A percentile compares a stretch with the other conserved stretches of the same genome.
Evolutionary conservation across 2,113 vertebrate species (phyloP).

Genomic region (Megaceryle maxima): DNA sequence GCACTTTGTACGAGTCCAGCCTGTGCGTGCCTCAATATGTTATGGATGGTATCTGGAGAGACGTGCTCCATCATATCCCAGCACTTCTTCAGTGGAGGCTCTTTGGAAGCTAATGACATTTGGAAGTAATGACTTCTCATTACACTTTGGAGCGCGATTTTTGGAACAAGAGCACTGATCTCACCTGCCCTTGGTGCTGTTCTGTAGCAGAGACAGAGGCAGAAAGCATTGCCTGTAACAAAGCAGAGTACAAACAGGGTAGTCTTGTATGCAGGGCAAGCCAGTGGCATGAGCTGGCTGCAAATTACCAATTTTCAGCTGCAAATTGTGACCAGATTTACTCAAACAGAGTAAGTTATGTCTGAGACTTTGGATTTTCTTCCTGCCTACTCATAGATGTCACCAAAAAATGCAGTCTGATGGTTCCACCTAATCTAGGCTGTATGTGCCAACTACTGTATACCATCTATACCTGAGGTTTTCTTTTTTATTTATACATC

Average conservation of each 20-base stretch:
- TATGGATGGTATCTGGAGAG: background rate
- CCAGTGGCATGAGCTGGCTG: background rate
- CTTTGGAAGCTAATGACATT: background rate
- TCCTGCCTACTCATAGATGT: background rate
- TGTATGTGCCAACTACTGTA: background rate
- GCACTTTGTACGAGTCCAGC: background rate
- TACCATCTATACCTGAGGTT: background rate
- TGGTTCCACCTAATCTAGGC: background rate
- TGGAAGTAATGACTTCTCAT: background rate
- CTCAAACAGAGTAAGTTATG: background rate
- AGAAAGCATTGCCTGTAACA: background rate
- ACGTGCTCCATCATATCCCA: rapidly evolving
- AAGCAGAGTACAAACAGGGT: background rate
- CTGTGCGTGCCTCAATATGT: rapidly evolving
- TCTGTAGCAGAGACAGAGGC: background rate
- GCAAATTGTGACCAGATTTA: background rate
- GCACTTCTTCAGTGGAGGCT: background rate
- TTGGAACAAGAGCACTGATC: background rate
- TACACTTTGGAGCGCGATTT: background rate
- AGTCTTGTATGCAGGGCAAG: background rate
- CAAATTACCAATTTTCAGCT: background rate
- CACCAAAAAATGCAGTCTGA: background rate
- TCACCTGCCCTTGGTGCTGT: background rate
- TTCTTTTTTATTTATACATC: background rate
- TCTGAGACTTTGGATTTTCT: background rate